phyloP scores from a whole-genome alignment of 2,113 vertebrate genomes.

The Ochotona princeps region DNA sequence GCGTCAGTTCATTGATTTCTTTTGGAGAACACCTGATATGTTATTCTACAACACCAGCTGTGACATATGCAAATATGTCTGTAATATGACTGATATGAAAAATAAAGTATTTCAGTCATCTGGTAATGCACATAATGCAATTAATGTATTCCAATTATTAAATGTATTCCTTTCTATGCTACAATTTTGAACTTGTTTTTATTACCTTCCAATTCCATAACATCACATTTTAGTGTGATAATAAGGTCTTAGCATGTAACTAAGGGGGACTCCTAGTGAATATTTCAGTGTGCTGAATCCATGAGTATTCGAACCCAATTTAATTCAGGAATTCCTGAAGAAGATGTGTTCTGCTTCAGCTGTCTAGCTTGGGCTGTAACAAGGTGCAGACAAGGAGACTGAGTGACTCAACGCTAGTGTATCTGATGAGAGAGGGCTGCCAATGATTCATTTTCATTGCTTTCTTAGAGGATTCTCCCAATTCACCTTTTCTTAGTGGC shows the following conservation, averaged over 20 bases:
- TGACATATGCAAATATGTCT: not conserved
- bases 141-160: not conserved
- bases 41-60: not conserved
- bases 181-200: not conserved
- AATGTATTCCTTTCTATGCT: not conserved
- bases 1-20: not conserved
- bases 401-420: no score
- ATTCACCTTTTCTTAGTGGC: not conserved
- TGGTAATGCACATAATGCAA: not conserved
- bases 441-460: not conserved
- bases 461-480: not conserved
- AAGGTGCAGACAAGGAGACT: not conserved
- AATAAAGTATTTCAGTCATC: slow-evolving; percentile 9
- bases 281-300: not conserved
- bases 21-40: not conserved
- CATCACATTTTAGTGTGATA: not conserved
- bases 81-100: not conserved
- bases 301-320: not conserved
- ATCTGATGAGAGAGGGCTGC: not conserved
- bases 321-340: fast-evolving
- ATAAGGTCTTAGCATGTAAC: not conserved
- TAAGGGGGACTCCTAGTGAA: not conserved
- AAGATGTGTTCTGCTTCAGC: not conserved
- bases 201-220: not conserved
- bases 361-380: not conserved